Evolutionary conservation across 2,797 vertebrate species (phyloP), one percentile per base, ranked within the genome.

Genomic region (Malurus splendens): DNA sequence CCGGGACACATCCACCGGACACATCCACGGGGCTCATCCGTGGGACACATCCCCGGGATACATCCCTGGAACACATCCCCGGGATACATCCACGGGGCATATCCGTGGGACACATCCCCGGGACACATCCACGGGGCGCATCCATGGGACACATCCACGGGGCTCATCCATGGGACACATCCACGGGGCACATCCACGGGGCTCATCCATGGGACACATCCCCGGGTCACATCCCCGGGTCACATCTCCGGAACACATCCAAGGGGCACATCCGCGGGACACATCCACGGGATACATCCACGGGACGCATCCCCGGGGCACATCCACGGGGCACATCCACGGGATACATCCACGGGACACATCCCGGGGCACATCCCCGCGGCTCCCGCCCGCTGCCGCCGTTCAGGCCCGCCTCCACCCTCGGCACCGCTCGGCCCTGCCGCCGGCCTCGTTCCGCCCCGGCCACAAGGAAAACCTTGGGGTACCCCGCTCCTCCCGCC

Each of bases 281-380:
- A 16, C 32, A 39, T 39, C 27, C 6, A 20, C 6, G 15, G 25
- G 19, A 3, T 15, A 32, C 15, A 2, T 3, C 41, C 18, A 10
- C 36, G 36, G 36, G 10, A 36, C 9, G 23, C 7, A 23, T 30
- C 19, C 19, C 42, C 19, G 42, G 18, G 9, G 5, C 5, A 3
- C 24, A 33, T 33, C 30, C 28, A 18, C 13, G 11, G 19, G 19
- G 9, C 44, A n/a, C 4, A 14, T 4, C 44, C 3, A 18, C 18
- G n/a, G 18, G 18, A 7, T 7, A n/a, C 8, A 24, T n/a, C 4
- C 0, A 8, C 38, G 38, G n/a, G 39, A 5, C 8, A 15, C 47
- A 48, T 27, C 24, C 47, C 14, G 45, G 24, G 44, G 16, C 30
- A 11, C 47, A 51, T 60, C 14, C 41, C 39, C 28, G 6, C 1